Conservation (phyloP, 2,888 invertebrate species). For the Smittia aterrima region DNA sequence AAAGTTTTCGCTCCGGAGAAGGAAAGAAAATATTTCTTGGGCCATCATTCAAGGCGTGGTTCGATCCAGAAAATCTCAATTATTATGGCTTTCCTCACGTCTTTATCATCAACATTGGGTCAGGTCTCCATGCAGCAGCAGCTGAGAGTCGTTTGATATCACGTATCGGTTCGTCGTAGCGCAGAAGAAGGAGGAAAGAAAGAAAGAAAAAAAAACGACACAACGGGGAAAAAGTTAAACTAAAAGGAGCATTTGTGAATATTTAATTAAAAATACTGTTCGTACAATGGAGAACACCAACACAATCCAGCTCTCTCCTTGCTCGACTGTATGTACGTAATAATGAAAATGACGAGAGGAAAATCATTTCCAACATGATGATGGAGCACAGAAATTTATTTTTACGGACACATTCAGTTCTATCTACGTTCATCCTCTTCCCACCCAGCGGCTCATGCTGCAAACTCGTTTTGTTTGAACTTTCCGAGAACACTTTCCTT, state of each 20-base stretch:
- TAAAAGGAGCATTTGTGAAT: constrained; percentile 16
- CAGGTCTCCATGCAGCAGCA: background rate
- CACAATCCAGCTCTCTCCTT: background rate
- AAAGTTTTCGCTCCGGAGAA: background rate
- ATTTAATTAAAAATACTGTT: constrained; percentile 29
- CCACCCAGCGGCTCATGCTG: background rate
- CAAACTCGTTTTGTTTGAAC: background rate
- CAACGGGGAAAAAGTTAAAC: background rate
- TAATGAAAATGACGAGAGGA: constrained; percentile 1
- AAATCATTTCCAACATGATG: constrained; percentile 27
- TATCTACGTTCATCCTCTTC: background rate
- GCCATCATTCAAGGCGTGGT: constrained; percentile 36
- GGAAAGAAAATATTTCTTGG: background rate
- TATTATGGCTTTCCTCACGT: constrained; percentile 16
- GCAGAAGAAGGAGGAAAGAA: background rate
- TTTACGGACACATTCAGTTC: constrained; percentile 32
- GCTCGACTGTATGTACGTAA: constrained; percentile 5
- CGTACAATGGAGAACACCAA: constrained; percentile 6
- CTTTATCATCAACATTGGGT: background rate
- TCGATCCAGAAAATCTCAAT: constrained; percentile 32
- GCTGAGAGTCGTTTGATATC: background rate
- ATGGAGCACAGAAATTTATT: constrained; percentile 34
- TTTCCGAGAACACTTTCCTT: constrained; percentile 32
- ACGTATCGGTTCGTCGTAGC: background rate
- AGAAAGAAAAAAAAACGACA: background rate